phyloP scores from a whole-genome alignment of 2,888 invertebrate species.

The Drosophila mimetica region DNA sequence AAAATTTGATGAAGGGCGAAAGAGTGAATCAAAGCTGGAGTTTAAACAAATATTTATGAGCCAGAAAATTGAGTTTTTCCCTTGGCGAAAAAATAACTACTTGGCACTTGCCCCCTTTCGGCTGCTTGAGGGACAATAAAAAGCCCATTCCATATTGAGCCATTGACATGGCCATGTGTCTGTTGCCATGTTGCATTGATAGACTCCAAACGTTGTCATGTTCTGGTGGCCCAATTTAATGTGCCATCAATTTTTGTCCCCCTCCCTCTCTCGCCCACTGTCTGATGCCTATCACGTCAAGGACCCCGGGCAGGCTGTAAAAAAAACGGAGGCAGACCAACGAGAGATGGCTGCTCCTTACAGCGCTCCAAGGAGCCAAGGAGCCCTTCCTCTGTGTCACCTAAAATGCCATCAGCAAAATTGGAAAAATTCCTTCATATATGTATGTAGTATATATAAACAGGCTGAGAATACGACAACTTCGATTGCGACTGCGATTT shows the following conservation, averaged over 20 bases:
- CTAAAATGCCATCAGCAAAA: constrained; percentile 75
- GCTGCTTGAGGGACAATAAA: constrained; percentile 69
- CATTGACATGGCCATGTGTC: constrained; percentile 53
- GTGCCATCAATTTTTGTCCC: constrained; percentile 72
- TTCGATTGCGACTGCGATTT: constrained; percentile 40
- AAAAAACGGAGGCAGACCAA: constrained; percentile 42
- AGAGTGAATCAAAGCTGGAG: constrained; percentile 70
- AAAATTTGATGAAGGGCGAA: constrained; percentile 35
- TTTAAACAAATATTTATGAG: constrained; percentile 74
- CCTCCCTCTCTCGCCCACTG: constrained; percentile 20
- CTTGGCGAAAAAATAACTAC: constrained; percentile 49
- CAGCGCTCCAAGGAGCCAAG: constrained; percentile 43
- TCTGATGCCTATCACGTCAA: constrained; percentile 43
- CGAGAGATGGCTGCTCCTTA: constrained; percentile 29
- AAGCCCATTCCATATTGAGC: constrained; percentile 72
- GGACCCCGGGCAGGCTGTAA: constrained; percentile 53
- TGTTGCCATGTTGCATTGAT: constrained; percentile 60
- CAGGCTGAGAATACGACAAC: constrained; percentile 34
- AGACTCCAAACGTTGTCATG: constrained; percentile 53
- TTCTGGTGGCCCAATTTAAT: constrained; percentile 68
- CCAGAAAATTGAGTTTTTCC: constrained; percentile 71
- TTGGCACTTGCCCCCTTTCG: constrained; percentile 52
- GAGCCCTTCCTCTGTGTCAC: constrained; percentile 47
- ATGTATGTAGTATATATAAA: constrained; percentile 49
- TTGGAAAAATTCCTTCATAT: constrained; percentile 58